phyloP scores from a whole-genome alignment of 2,113 vertebrate genomes.

The Nansenia antarctica region DNA sequence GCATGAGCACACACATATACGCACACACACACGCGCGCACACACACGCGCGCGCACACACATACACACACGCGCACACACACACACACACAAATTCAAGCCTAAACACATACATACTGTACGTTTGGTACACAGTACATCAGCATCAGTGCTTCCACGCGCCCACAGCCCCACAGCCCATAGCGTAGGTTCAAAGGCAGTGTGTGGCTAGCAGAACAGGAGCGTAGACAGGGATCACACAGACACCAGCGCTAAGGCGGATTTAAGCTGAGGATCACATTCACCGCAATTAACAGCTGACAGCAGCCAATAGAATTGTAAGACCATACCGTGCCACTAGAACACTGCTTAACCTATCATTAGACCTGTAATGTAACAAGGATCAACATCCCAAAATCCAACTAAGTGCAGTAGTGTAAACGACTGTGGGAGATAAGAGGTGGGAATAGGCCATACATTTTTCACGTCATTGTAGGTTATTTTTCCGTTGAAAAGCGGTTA shows the following conservation, averaged over 20 bases:
- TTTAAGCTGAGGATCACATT: slow-evolving; percentile 57
- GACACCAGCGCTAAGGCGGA: slow-evolving; percentile 38
- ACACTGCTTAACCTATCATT: slow-evolving; percentile 49
- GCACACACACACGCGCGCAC: not conserved
- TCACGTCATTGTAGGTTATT: no score
- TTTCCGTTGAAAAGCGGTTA: no score
- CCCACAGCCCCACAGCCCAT: slow-evolving; percentile 3
- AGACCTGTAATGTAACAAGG: slow-evolving; percentile 32
- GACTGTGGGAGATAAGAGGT: no score
- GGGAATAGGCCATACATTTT: no score
- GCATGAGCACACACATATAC: no score
- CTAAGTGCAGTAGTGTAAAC: no score
- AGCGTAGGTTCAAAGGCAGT: slow-evolving; percentile 13
- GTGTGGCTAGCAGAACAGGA: slow-evolving; percentile 10
- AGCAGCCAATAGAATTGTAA: slow-evolving; percentile 60
- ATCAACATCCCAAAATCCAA: slow-evolving; percentile 31
- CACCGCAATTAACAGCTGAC: slow-evolving; percentile 59
- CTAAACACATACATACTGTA: not conserved
- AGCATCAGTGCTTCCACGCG: not conserved
- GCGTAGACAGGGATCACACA: slow-evolving; percentile 43
- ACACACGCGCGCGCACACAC: not conserved
- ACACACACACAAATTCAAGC: not conserved
- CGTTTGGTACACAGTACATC: no score
- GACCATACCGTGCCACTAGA: slow-evolving; percentile 21
- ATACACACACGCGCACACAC: not conserved